Evolutionary conservation across 2,888 invertebrate species (phyloP), one percentile per base, ranked within the genome.

Genomic region (Brachyopa scutellaris): DNA sequence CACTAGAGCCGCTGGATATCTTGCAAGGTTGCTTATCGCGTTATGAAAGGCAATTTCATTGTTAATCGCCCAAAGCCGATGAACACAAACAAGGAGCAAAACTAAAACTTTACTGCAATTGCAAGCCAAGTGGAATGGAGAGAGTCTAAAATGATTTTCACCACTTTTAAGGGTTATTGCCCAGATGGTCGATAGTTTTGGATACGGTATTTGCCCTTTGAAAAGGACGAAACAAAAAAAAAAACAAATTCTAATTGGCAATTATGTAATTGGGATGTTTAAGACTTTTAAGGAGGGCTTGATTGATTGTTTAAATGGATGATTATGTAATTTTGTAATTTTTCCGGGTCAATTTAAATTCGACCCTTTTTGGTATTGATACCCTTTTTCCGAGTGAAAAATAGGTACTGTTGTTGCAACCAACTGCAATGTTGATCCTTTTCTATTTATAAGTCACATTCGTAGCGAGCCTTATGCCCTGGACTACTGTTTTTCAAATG

Each of bases 211-310:
- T 67, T 73, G 73, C 72, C 72, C 72, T 72, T n/a, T n/a, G n/a
- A n/a, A n/a, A n/a, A n/a, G n/a, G n/a, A n/a, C n/a, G n/a, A n/a
- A n/a, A n/a, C n/a, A n/a, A n/a, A 59, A 36, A 36, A 36, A 36
- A 33, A 33, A 36, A 26, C 26, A 26, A 77, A 59, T 45, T 61
- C 61, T 79, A 79, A 79, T 79, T 67, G 67, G 55, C 29, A 40
- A 79, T 79, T 79, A 79, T 67, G 61, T 74, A 74, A 74, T 74
- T 67, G 74, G 45, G 45, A 11, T 64, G 66, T 59, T 78, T 36
- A 55, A 23, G 31, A 31, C 55, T 64, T 57, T 70, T 51, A 6
- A 31, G 23, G 15, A 59, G 70, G 51, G 45, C 21, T 74, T 74
- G 55, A 80, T 69, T 73, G 79, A 74, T 70, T 69, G 61, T 69